Base-by-base conservation (phyloP, 92 coral and sea anemone genomes). In the Porites lobata region DNA sequence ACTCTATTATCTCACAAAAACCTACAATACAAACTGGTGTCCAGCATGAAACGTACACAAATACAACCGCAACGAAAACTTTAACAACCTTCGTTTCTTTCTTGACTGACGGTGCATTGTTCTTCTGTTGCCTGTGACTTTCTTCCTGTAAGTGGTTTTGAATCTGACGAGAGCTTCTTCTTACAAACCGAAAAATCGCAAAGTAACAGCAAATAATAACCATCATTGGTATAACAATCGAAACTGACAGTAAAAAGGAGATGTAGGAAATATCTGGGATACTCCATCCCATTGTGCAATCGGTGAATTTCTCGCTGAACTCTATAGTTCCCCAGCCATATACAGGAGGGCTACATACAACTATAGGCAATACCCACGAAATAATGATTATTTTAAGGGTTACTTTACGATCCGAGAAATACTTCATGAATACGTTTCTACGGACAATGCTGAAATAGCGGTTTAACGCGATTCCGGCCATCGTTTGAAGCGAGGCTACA, bases 261-360 rank as follows among this genome's bases (percentile, higher is more conserved):
- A 94, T 88, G 81, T 88, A 94, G 7, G 96, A 91, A 84, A 94
- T 79, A 50, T 86, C 83, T 24, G 78, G 22, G 10, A 63, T 43
- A n/a, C 79, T 85, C 93, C 94, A 94, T 11, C 86, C 89, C 85
- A 94, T 72, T 9, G 90, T 87, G 72, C 96, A 94, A 65, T 88
- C 93, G 6, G 88, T 70, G 76, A 93, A 93, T 32, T 86, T 85
- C 1, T 74, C 74, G 50, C 91, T 85, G 82, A 85, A 91, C 58
- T 72, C 79, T 24, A 90, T 88, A 63, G 81, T 80, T 17, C 96
- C 96, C 96, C 96, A 93, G 75, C 96, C 96, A 78, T 91, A 91
- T 14, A 94, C 88, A 26, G 94, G 94, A 4, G 94, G 94, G 50
- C 84, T 88, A 51, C 94, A 91, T 3, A 89, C 87, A 50, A 89